A percentile compares a stretch with the other conserved stretches of the same genome.
Conservation (phyloP, 2,113 vertebrate genomes). For the Semicossyphus pulcher region DNA sequence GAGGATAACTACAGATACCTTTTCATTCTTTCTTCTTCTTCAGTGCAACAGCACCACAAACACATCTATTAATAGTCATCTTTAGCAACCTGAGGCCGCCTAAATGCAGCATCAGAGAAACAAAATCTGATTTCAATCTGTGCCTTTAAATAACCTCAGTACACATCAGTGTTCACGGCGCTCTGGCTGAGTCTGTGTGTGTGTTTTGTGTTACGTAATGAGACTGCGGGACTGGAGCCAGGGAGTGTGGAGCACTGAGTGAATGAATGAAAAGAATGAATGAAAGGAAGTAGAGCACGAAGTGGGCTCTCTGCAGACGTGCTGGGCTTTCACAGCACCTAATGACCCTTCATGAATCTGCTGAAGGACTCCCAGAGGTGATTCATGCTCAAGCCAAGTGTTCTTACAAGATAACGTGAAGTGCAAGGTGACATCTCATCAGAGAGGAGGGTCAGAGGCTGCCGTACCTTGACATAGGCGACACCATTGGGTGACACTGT, state of each 20-base stretch:
- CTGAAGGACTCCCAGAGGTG: not conserved
- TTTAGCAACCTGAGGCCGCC: no score
- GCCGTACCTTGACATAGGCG: conserved; percentile 94
- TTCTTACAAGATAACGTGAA: not conserved
- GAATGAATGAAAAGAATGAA: conserved; percentile 33
- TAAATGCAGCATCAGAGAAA: no score
- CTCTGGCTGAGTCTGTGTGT: not conserved
- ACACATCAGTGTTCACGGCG: not conserved
- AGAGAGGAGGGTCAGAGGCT: not conserved
- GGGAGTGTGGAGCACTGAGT: not conserved
- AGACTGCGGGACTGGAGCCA: conserved; percentile 11
- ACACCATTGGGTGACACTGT: conserved; percentile 95
- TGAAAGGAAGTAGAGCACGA: conserved; percentile 14
- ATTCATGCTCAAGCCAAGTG: not conserved
- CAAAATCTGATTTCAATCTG: not conserved
- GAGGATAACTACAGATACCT: no score
- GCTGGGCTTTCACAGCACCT: not conserved
- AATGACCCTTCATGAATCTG: conserved; percentile 1
- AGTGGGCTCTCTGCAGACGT: not conserved
- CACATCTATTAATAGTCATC: no score
- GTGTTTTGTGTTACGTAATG: conserved; percentile 25
- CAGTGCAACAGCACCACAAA: no score
- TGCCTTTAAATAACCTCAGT: conserved; percentile 16
- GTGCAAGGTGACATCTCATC: not conserved
- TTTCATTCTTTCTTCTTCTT: no score